Evolutionary conservation across 1,140 invertebrate species (phyloP), one percentile per base, ranked within the genome.

Genomic region (Drosophila kepulauana): DNA sequence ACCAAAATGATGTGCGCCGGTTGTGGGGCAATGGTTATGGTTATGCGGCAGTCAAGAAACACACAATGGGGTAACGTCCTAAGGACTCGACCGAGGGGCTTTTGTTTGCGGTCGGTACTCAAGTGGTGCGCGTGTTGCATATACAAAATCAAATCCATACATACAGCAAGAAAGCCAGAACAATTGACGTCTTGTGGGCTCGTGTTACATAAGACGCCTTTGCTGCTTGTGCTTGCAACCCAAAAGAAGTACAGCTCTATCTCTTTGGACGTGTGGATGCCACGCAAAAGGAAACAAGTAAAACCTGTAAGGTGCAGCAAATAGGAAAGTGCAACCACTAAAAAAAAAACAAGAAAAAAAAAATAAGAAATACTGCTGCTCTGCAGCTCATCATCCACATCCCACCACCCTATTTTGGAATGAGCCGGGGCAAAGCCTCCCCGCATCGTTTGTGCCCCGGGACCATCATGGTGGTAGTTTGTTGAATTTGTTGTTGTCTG

Each of bases 281-380:
- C 25, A 43, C 57, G 15, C 11, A 10, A 6, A 6, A 62, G 57
- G 41, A 13, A 79, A 77, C 84, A 84, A 74, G 84, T 80, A 59
- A 87, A 87, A 89, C 84, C 80, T 89, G 85, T 88, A 80, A 88
- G 84, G 84, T 88, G 84, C 84, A 78, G 71, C 70, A 45, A 45
- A 43, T 30, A 43, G 61, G 8, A 65, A 28, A 48, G 64, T 56
- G 49, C 48, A 71, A 72, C 67, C 45, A 85, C 69, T 61, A 68
- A 41, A 35, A 45, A 51, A 61, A 67, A 78, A 64, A 25, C 20
- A 25, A 25, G 20, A 25, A 25, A 25, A 20, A 25, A 25, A 25
- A 25, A 3, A 25, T n/a, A n/a, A 25, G 0, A 25, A 25, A 69
- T n/a, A 11, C 51, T 28, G 28, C 51, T 1, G 25, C 28, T 49